Base-by-base conservation (phyloP, 2,888 invertebrate genomes). In the Laothoe populi region DNA sequence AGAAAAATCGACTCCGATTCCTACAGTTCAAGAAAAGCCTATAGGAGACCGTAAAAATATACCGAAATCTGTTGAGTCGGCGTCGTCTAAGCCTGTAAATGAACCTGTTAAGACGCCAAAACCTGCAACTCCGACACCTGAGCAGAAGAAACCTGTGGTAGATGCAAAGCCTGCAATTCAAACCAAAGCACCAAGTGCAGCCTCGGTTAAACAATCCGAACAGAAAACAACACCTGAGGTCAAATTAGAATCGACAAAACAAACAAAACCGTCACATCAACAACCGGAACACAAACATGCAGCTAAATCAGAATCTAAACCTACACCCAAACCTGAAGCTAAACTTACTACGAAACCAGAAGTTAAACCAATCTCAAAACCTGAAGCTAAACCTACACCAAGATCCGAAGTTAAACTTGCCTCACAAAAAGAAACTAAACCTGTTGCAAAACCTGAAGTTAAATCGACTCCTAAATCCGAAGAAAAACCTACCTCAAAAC, bases 21-120 rank as follows among this genome's bases (percentile, higher is more conserved):
- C 63, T 11, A 73, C 75, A 60, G 76, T 72, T 7, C 65, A 61
- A 40, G 66, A 57, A 63, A 70, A 66, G 61, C 63, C 66, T 26
- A 67, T 61, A 44, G 61, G 60, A 7, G 64, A 61, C 1, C 62
- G 58, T 63, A 67, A 38, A 60, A 68, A 65, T 57, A 42, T 24
- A 35, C 49, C 46, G n/a, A 59, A 62, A 49, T 58, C 63, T 2
- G 53, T 61, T 10, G 61, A 61, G 35, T 38, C 61, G 10, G 53
- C 16, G 23, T 24, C 24, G 13, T 0, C n/a, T 44, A 44, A 44
- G 7, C 44, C 44, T 19, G 7, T 16, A 5, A 19, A 19, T 48
- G 26, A 48, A 48, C 48, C 48, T 24, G n/a, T 26, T 48, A n/a
- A 48, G 19, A 53, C 19, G 49, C 49, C 62, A 0, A 62, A 64